Percentiles rank a stretch among this genome's conserved stretches.
Conservation (phyloP, 2,888 invertebrate species). For the Cheilosia grossa region DNA sequence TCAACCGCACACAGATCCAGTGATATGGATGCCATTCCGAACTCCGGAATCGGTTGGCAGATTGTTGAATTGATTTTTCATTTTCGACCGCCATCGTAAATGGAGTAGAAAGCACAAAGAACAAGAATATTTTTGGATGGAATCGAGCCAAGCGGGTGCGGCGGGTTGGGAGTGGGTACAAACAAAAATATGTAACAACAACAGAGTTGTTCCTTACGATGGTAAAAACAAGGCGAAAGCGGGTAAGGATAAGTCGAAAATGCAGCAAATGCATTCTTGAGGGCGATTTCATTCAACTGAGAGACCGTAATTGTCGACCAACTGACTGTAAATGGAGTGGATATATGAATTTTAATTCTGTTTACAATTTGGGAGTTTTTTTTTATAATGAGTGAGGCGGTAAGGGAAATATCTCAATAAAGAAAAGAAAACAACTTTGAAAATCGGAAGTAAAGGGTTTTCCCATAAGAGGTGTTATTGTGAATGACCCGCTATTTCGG, state of each 20-base stretch:
- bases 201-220: neutral
- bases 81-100: slow-evolving; percentile 40
- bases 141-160: too few relatives aligned
- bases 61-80: slow-evolving; percentile 67
- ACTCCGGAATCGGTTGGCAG: slow-evolving; percentile 40
- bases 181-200: neutral
- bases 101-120: slow-evolving; percentile 40
- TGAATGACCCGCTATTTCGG: too few relatives aligned
- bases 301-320: slow-evolving; percentile 16
- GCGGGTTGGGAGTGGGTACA: neutral
- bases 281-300: slow-evolving; percentile 16
- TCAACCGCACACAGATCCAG: slow-evolving; percentile 24
- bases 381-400: too few relatives aligned
- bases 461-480: too few relatives aligned
- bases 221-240: neutral
- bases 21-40: slow-evolving; percentile 21
- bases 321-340: neutral
- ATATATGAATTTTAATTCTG: too few relatives aligned
- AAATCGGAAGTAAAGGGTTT: too few relatives aligned
- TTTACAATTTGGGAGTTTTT: too few relatives aligned
- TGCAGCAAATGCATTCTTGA: slow-evolving; percentile 35
- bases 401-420: too few relatives aligned
- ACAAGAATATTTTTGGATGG: slow-evolving; percentile 27
- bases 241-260: neutral
- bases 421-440: too few relatives aligned